Base-by-base conservation (phyloP, 2,113 vertebrate genomes). In the Sinocyclocheilus anophthalmus region DNA sequence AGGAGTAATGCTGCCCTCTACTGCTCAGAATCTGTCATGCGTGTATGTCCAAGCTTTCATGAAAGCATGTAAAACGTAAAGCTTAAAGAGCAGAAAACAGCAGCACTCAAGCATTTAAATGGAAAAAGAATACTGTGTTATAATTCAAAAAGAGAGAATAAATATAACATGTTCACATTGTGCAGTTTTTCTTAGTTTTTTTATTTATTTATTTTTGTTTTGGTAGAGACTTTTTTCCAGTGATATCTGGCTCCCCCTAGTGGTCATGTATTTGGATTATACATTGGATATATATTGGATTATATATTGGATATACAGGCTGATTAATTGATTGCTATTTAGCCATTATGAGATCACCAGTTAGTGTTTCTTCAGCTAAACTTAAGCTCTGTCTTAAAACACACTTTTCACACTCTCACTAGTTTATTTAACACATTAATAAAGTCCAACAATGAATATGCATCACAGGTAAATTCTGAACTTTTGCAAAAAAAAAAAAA, bases 1-100 rank as follows among this genome's bases (percentile, higher is more conserved):
- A 89, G 93, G 91, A 37, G 18, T 91, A 89, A 91, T 92, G 89
- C 82, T 55, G 85, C 91, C 3, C 92, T 94, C 94, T 94, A 22
- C 55, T 86, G 84, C 37, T 69, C 37, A 12, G 1, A 26, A 10
- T 22, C 9, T n/a, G 26, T 2, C 48, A 16, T 76, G 42, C 2
- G 42, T 75, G 45, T 45, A 7, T 24, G 22, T 48, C 20, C 11
- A n/a, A 12, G 22, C 20, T 75, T 2, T n/a, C 72, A 3, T 45
- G 5, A 75, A 75, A 1, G 5, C 5, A 48, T 75, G 37, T 18
- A 39, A 45, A 24, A 75, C 42, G 7, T 8, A 42, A 42, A 42
- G 7, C 42, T 2, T 75, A 24, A 75, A 45, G 72, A 42, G 26
- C 69, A 39, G 37, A 42, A 12, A 14, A 75, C 5, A 45, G 20